Base-by-base conservation (phyloP, 2,888 invertebrate genomes). In the Dryadula phaetusa region DNA sequence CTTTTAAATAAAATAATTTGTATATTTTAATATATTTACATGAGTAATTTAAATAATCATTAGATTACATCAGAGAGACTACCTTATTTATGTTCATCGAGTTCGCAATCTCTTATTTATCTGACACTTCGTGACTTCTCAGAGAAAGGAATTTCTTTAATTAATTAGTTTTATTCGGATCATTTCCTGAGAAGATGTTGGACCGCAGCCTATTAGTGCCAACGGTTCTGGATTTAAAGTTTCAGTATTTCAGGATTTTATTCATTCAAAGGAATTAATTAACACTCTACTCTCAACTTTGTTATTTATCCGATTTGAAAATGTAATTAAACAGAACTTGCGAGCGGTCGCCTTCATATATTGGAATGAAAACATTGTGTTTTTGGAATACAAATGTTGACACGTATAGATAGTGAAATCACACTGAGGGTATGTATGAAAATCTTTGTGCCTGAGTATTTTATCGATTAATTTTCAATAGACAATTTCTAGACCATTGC, bases 191-290 rank as follows among this genome's bases (percentile, higher is more conserved):
- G 56, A 40, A 56, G 34, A 40, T 5, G n/a, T 37, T n/a, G 40
- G 40, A n/a, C 22, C 56, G 40, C 52, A 52, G 28, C 22, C 22
- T 56, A 56, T n/a, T 22, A 56, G 40, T 40, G 40, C n/a, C 40
- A 40, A 22, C 54, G n/a, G n/a, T 40, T 4, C 14, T 22, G 22
- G 40, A 37, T 56, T 56, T 56, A 40, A 56, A 22, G 10, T 22
- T 56, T 22, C 22, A 40, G n/a, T 22, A 28, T 32, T 52, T 52
- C 52, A 28, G 16, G 10, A 16, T 37, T 56, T 37, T 40, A 40
- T 40, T 22, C 56, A 40, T 10, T 54, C 25, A 56, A 40, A 54
- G n/a, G 40, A 56, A 22, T 40, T 56, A 56, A 56, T 56, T 40
- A 40, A 56, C 37, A 40, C 54, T 37, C 34, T 37, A 37, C 37